These are phyloP conservation scores for Sylvilagus floridanus DNA, from an alignment of 2,797 vertebrate genomes.

Conservation along the genomic window DNA sequence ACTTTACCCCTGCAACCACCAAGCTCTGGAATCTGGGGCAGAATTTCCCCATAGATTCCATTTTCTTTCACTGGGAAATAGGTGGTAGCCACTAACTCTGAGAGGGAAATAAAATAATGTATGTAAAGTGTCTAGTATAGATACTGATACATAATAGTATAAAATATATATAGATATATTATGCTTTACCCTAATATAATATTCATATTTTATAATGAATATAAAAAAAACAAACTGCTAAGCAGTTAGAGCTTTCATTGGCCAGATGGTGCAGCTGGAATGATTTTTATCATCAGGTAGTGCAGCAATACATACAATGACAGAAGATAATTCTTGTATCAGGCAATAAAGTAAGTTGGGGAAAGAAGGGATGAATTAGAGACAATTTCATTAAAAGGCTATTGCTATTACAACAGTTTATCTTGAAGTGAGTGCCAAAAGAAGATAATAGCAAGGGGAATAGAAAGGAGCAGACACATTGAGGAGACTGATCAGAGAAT, in stretches of 20 bases:
- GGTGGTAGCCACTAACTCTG: neutral
- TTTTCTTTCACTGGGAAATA: conserved; percentile 32
- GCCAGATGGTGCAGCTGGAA: neutral
- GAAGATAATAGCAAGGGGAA: neutral
- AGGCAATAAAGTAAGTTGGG: neutral
- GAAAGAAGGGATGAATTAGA: neutral
- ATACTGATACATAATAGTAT: neutral
- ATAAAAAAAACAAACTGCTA: neutral
- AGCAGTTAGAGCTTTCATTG: conserved; percentile 33
- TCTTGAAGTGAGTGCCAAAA: neutral
- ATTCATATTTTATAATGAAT: neutral
- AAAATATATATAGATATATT: neutral
- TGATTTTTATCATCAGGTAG: conserved; percentile 15
- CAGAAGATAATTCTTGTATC: conserved; percentile 19
- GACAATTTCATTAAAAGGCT: neutral
- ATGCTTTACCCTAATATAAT: neutral
- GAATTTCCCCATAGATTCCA: conserved; percentile 27
- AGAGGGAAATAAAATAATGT: neutral
- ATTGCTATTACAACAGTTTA: neutral
- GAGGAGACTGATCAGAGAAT: neutral
- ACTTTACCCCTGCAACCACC: conserved; percentile 1
- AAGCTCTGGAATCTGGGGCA: neutral
- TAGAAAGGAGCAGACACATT: neutral
- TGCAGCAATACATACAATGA: neutral
- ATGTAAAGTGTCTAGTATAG: neutral